phyloP scores from a whole-genome alignment of 2,113 vertebrate species.

The Rhynchomys soricoides region DNA sequence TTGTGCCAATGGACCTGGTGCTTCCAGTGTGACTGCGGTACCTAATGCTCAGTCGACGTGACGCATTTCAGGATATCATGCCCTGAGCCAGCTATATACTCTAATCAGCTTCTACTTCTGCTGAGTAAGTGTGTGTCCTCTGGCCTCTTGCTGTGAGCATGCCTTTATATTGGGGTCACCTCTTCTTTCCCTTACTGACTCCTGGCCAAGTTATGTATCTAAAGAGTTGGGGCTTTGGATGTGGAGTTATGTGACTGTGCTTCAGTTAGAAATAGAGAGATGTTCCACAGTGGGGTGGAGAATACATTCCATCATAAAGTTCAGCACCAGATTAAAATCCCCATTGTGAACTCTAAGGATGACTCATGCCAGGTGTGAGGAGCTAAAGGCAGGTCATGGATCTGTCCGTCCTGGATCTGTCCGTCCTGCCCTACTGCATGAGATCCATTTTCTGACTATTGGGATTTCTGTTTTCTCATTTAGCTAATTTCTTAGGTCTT shows the following conservation, averaged over 20 bases:
- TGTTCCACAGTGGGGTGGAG: background rate
- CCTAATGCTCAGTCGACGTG: background rate
- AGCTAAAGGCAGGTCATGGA: background rate
- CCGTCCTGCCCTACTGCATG: background rate
- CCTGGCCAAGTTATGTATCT: background rate
- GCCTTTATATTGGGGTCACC: background rate
- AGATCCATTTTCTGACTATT: background rate
- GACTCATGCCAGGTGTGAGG: background rate
- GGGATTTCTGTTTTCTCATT: background rate
- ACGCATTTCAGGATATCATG: background rate
- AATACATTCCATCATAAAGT: background rate
- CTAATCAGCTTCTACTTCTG: background rate
- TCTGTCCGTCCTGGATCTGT: background rate
- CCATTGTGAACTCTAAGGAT: background rate
- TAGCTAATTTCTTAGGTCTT: background rate
- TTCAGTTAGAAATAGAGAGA: constrained; percentile 16
- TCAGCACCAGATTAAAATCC: background rate
- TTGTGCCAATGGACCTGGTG: background rate
- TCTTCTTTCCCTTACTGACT: background rate
- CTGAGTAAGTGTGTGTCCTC: background rate
- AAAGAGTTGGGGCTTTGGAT: background rate
- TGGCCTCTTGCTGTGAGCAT: background rate
- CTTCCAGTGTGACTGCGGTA: background rate
- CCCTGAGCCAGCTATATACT: background rate
- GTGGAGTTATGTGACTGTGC: background rate